These are phyloP conservation scores for Hestina assimilis DNA, from an alignment of 1,140 invertebrate genomes.

Conservation along the genomic window DNA sequence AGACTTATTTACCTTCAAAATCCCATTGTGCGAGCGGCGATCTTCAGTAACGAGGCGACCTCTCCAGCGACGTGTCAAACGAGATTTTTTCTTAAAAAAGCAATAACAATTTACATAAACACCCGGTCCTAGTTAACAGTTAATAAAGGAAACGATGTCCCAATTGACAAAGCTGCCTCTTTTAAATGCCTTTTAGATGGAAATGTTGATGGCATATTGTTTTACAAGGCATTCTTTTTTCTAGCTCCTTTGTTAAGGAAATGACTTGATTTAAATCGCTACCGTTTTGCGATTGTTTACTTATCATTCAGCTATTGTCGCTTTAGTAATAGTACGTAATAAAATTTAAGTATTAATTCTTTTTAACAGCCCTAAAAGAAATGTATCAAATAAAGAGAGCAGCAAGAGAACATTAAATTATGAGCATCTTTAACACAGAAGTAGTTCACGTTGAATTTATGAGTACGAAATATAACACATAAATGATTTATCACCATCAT, in stretches of 20 bases:
- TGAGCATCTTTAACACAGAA: no score
- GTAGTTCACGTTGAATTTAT: no score
- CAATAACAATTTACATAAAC: conserved; percentile 78
- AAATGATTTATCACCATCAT: no score
- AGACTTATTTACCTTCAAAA: conserved; percentile 82
- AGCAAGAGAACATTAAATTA: no score
- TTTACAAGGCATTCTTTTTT: conserved; percentile 57
- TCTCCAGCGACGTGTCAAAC: conserved; percentile 70
- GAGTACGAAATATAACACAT: no score
- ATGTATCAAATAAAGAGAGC: no score
- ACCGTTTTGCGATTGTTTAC: conserved; percentile 28
- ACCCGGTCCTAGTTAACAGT: conserved; percentile 75
- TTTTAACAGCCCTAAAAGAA: no score
- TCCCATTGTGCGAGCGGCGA: conserved; percentile 74
- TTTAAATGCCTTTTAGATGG: conserved; percentile 71
- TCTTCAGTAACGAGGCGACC: conserved; percentile 58
- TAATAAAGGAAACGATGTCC: conserved; percentile 75
- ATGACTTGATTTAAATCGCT: conserved; percentile 34
- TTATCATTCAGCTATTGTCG: conserved; percentile 1
- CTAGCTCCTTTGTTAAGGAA: conserved; percentile 33
- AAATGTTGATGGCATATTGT: conserved; percentile 67
- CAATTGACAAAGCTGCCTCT: conserved; percentile 66
- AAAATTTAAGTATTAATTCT: neutral
- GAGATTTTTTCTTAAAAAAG: conserved; percentile 75
- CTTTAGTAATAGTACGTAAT: neutral